Evolutionary conservation across 2,888 invertebrate genomes (phyloP), one percentile per base, ranked within the genome.

Genomic region (Drosophila acutilabella): DNA sequence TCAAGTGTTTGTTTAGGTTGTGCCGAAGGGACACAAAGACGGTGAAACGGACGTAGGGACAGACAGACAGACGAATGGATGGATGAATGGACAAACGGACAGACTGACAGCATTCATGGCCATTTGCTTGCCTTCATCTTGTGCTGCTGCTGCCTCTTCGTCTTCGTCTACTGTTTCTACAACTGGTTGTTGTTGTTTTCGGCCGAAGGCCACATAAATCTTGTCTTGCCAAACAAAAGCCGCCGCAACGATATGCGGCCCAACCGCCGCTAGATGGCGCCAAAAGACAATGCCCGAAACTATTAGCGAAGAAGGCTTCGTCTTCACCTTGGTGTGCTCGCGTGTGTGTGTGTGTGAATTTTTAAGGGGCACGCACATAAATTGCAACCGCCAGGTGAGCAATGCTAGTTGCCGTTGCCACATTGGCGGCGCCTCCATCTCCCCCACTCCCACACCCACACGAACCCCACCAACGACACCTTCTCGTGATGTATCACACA

Each of bases 1-100:
- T 88, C 89, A 81, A 86, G 89, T 86, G 85, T 86, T 86, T 86
- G 85, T 86, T 86, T 86, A 86, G 85, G 85, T 70, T 84, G 81
- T 72, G 71, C 64, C 71, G 60, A 62, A 45, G 52, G 30, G 14
- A 11, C 45, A 14, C 40, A 50, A 42, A 30, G 44, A n/a, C 42
- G 2, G 18, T 2, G 1, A 50, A 67, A 71, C 73, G 69, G 68
- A 59, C 70, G 60, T 56, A 38, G 54, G 26, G 16, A 13, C 16
- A 10, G 47, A 54, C 30, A 30, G 30, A 18, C 33, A 20, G n/a
- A 13, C 13, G n/a, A 3, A 53, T 11, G 18, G 20, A 51, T 36
- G 45, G 30, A 50, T 13, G 50, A 16, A 13, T 26, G 10, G 26
- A 13, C 42, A 13, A 40, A 48, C 42, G 38, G 50, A 20, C 45